Evolutionary conservation across 2,113 vertebrate genomes (phyloP), one percentile per base, ranked within the genome.

Genomic region (Pleuronectes platessa): DNA sequence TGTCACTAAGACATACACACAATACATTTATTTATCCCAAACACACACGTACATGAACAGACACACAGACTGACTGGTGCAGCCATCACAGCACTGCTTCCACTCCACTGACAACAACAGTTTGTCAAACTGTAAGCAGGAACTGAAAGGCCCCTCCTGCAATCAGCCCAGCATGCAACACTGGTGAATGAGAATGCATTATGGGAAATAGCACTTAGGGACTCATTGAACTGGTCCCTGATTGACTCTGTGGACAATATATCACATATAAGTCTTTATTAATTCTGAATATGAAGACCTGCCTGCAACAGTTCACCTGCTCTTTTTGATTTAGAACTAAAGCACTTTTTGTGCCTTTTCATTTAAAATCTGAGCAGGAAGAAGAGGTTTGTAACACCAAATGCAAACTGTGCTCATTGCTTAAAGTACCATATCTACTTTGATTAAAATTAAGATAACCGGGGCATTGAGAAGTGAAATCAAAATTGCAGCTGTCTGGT

Each of bases 31-130:
- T n/a, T n/a, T n/a, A n/a, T n/a, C n/a, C n/a, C n/a, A n/a, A n/a
- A n/a, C n/a, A n/a, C n/a, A n/a, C 71, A 71, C 15, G 17, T 14
- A 45, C 42, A 45, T 45, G 42, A 10, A 37, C 40, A 42, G 68
- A 67, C 62, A 60, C 61, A 42, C 45, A 24, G 66, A 86, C 74
- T 61, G 63, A 72, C 76, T 74, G 83, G 59, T 68, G 81, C 76
- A 67, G 80, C 62, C 85, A 72, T 76, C 74, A 59, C 75, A 79
- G 72, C 79, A 69, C 76, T 68, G 78, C 81, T 69, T 77, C 67
- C 13, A 47, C 76, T 78, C 63, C 60, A 73, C 24, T 79, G 89
- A 88, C 84, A 82, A 23, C 74, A 86, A 85, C 84, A 87, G 82
- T 68, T 76, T 83, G 78, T 89, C 82, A 89, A 64, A 86, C 61